Evolutionary conservation across 92 coral and sea anemone species (phyloP), one percentile per base, ranked within the genome.

Genomic region (Phymanthus crucifer): DNA sequence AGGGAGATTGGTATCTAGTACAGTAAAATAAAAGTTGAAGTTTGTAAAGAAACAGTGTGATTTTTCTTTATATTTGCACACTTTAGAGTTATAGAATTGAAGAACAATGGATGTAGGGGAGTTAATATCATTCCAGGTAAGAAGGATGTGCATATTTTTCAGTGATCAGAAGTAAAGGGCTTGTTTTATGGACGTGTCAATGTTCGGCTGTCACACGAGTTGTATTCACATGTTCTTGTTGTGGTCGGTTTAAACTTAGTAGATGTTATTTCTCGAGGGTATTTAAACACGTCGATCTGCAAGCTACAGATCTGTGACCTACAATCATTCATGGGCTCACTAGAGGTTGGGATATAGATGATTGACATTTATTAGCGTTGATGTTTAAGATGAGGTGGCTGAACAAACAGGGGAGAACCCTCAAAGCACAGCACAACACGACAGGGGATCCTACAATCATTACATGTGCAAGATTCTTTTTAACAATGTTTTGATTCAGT

Each of bases 111-210:
- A 89, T 77, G 90, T 89, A 40, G 89, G 78, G 54, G 93, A 91
- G 67, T 88, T 86, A n/a, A 57, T 88, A 38, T 80, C 88, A 46
- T 86, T 79, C 69, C 93, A 91, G 96, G 96, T 91, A 86, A 79
- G 29, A 19, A 47, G 32, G 6, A 21, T 14, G 43, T n/a, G 73
- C 48, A 19, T 16, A 18, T 27, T 33, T 1, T 27, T 33, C 18
- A n/a, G 34, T 45, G 45, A 61, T 61, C 68, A 34, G 68, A 61
- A 61, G 10, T 34, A 29, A 9, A 34, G 29, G 17, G 23, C 16
- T 61, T 61, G 13, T 13, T 61, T 61, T 61, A 61, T 61, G 33
- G 32, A 61, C 16, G 68, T 61, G 68, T 61, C 0, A 29, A 24
- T 27, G 36, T 29, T 24, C 29, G 6, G 16, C 35, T 61, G 68